These are phyloP conservation scores for Leptogaster cylindrica DNA, from an alignment of 2,888 invertebrate genomes.

Conservation along the genomic window DNA sequence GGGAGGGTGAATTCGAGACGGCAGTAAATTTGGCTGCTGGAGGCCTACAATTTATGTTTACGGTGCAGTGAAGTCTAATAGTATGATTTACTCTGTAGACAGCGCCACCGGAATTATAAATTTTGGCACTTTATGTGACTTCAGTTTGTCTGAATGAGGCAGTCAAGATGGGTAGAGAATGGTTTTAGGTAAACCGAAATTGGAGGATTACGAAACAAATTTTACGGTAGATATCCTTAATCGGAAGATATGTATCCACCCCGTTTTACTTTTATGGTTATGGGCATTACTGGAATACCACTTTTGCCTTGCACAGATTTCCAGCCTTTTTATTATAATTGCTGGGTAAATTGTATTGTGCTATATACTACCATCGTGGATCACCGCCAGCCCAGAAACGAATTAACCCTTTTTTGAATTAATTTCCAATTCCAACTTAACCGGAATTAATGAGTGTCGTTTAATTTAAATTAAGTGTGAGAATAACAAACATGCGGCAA, in stretches of 20 bases:
- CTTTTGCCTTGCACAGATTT: neutral
- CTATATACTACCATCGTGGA: neutral
- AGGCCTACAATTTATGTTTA: constrained; percentile 32
- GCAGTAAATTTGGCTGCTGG: constrained; percentile 28
- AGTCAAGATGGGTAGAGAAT: constrained; percentile 16
- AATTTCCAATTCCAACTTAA: neutral
- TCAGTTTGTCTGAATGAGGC: constrained; percentile 12
- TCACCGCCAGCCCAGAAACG: neutral
- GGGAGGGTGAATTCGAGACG: constrained; percentile 26
- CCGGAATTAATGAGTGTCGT: constrained; percentile 1
- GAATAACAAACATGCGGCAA: no score
- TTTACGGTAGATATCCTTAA: constrained; percentile 28
- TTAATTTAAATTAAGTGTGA: no score
- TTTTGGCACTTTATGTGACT: constrained; percentile 31
- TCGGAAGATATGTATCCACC: constrained; percentile 21
- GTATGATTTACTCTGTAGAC: constrained; percentile 27
- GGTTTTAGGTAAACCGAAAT: constrained; percentile 22
- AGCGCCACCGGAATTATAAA: constrained; percentile 30
- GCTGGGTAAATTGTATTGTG: neutral
- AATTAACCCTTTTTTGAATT: constrained; percentile 1
- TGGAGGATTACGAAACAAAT: constrained; percentile 28
- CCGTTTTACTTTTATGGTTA: constrained; percentile 18
- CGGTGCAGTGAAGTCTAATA: constrained; percentile 27
- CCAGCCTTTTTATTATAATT: neutral
- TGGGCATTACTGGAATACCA: constrained; percentile 6